Evolutionary conservation across 1,140 invertebrate species (phyloP).

Genomic region (Aphis gossypii): DNA sequence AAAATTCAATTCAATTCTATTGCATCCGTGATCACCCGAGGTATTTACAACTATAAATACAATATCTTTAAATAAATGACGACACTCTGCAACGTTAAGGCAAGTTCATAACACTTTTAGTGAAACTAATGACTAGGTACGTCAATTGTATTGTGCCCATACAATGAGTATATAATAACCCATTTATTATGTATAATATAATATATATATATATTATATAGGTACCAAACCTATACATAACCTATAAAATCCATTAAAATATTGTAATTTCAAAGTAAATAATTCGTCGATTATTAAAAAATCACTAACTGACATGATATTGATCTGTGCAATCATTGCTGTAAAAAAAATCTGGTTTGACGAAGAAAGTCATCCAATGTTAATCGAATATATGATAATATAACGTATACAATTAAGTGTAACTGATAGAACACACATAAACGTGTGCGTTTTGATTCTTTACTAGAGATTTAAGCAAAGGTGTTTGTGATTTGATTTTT

Average conservation of each 20-base stretch:
- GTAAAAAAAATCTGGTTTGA: not conserved
- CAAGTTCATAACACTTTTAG: not conserved
- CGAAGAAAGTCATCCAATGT: not conserved
- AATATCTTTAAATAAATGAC: not conserved
- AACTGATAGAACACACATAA: not conserved
- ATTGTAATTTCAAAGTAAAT: not conserved
- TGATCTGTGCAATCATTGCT: not conserved
- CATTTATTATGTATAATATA: not conserved
- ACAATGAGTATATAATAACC: not conserved
- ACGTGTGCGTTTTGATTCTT: not conserved
- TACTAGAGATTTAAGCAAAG: not conserved
- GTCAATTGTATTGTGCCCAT: not conserved
- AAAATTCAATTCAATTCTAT: not conserved
- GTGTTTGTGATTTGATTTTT: too few species aligned
- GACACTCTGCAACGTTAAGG: not conserved
- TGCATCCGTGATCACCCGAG: not conserved
- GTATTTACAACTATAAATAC: not conserved
- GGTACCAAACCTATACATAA: not conserved
- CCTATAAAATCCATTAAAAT: not conserved
- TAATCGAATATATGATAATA: not conserved
- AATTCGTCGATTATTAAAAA: not conserved
- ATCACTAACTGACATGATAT: not conserved
- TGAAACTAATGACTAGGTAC: not conserved
- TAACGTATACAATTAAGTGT: not conserved
- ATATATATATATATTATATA: not conserved